A percentile compares a stretch with the other conserved stretches of the same genome.
Evolutionary conservation across 2,797 vertebrate species (phyloP).

Genomic region (Danio albolineatus): DNA sequence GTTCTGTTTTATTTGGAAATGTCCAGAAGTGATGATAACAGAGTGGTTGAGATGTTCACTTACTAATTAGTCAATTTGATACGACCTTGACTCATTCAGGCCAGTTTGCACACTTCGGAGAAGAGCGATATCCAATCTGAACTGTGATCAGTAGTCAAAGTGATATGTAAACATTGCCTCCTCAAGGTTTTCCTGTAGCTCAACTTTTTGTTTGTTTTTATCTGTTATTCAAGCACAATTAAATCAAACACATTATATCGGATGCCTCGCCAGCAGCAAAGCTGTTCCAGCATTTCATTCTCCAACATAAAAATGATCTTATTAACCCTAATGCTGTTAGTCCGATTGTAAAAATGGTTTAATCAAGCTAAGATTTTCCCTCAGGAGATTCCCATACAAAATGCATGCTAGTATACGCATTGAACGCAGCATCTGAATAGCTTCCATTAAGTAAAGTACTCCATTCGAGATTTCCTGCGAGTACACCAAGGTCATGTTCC

Average conservation of each 20-base stretch:
- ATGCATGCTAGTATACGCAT: background rate
- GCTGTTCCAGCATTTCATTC: background rate
- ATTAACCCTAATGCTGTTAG: background rate
- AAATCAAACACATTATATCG: background rate
- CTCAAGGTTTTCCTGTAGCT: background rate
- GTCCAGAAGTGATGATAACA: background rate
- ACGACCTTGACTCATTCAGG: background rate
- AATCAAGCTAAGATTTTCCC: background rate
- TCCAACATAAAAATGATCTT: background rate
- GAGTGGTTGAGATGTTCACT: background rate
- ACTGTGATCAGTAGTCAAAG: background rate
- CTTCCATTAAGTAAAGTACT: constrained; percentile 19
- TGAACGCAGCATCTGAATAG: constrained; percentile 13
- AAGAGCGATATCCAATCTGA: background rate
- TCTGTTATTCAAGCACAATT: background rate
- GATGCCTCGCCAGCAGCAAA: background rate
- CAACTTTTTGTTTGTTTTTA: background rate
- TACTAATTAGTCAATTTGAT: background rate
- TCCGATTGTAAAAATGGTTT: background rate
- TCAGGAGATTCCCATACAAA: background rate
- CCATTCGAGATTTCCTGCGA: constrained; percentile 18
- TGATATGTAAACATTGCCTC: background rate
- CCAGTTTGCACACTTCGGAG: background rate
- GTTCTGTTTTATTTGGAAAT: background rate
- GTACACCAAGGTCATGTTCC: constrained; percentile 19